A percentile compares a stretch with the other conserved stretches of the same genome.
Conservation (phyloP, 2,113 vertebrate species). For the Ciconia boyciana region DNA sequence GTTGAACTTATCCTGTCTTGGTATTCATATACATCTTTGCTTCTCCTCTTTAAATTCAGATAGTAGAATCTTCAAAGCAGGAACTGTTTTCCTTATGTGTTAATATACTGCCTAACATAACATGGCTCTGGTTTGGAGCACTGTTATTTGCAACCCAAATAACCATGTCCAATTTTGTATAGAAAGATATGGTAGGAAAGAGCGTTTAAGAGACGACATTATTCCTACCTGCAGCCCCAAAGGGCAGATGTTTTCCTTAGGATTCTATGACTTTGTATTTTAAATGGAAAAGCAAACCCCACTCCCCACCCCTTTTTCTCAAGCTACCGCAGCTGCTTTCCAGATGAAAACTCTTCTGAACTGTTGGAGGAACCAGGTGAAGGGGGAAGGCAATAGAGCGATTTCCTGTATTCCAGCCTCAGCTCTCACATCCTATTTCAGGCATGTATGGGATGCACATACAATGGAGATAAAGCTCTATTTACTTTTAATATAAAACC, state of each 20-base stretch:
- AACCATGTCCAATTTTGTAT: background rate
- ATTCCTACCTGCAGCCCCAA: background rate
- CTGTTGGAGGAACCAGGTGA: background rate
- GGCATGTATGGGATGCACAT: background rate
- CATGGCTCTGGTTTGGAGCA: background rate
- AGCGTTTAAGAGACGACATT: background rate
- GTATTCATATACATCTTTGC: background rate
- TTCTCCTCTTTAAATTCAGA: background rate
- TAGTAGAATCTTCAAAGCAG: background rate
- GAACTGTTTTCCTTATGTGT: background rate
- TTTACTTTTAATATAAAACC: background rate
- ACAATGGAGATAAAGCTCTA: rapidly evolving
- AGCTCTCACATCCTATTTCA: background rate
- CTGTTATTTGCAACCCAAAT: background rate
- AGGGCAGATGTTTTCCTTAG: background rate
- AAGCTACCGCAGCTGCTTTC: background rate
- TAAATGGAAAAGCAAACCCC: background rate
- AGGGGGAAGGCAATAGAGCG: background rate
- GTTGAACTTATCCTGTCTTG: background rate
- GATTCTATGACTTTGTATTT: background rate
- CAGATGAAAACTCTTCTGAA: background rate
- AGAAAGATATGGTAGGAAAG: background rate
- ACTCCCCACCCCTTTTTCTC: background rate
- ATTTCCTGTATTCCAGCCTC: background rate
- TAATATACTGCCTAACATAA: background rate